Evolutionary conservation across 2,888 invertebrate genomes (phyloP), one percentile per base, ranked within the genome.

Genomic region (Melanophora roralis): DNA sequence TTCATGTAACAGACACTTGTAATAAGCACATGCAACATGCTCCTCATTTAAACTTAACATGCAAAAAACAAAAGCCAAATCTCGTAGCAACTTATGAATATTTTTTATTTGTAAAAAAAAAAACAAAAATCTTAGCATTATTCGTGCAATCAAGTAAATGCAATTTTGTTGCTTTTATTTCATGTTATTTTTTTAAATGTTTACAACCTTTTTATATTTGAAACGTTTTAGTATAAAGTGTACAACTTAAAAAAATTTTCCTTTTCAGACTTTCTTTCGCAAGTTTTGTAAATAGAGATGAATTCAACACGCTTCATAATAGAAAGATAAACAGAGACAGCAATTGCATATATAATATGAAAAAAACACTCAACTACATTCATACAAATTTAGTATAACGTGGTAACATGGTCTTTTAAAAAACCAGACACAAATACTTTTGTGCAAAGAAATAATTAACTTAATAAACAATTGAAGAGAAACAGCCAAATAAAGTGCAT

Each of bases 391-490:
- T n/a, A n/a, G n/a, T n/a, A n/a, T n/a, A n/a, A n/a, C n/a, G n/a
- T n/a, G n/a, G n/a, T n/a, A n/a, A n/a, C n/a, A n/a, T n/a, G n/a
- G n/a, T n/a, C n/a, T n/a, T n/a, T n/a, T n/a, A n/a, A n/a, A n/a
- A n/a, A n/a, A n/a, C n/a, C n/a, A n/a, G n/a, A n/a, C n/a, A n/a
- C n/a, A n/a, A n/a, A n/a, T n/a, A n/a, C n/a, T n/a, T n/a, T n/a
- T n/a, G n/a, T n/a, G n/a, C n/a, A n/a, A n/a, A n/a, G n/a, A n/a
- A n/a, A n/a, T n/a, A n/a, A n/a, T n/a, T n/a, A n/a, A n/a, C n/a
- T n/a, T n/a, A n/a, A n/a, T n/a, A n/a, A n/a, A n/a, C 69, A 75
- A 75, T 71, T 67, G 71, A 62, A 62, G 32, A 55, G 55, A 74
- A 53, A 32, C 27, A 69, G 53, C 51, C 59, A 71, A 65, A 71